phyloP scores from a whole-genome alignment of 2,113 vertebrate genomes.

The Amphiprion percula region DNA sequence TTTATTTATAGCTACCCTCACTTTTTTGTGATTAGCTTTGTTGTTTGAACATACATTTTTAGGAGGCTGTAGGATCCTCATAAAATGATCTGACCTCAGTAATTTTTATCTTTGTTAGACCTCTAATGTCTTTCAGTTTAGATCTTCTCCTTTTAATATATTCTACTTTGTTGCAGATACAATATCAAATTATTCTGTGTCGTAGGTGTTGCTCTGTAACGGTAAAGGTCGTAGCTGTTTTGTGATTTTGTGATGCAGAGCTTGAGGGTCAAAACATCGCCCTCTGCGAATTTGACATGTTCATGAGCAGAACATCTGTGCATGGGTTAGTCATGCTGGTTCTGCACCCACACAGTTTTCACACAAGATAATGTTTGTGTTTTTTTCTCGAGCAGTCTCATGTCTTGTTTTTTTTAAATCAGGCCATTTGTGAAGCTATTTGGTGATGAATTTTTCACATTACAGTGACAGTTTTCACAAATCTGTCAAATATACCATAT shows the following conservation, averaged over 20 bases:
- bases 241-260: conserved; percentile 48
- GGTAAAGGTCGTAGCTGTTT: conserved; percentile 40
- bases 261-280: conserved; percentile 63
- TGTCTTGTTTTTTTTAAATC: conserved; percentile 9
- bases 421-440: neutral
- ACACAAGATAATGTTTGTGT: conserved; percentile 57
- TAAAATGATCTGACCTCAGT: conserved; percentile 1
- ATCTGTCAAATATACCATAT: conserved; percentile 1
- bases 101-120: conserved; percentile 4
- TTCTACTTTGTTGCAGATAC: neutral
- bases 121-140: neutral
- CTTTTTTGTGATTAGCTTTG: conserved; percentile 8
- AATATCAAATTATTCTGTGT: conserved; percentile 33
- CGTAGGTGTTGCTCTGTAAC: conserved; percentile 34
- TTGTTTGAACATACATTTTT: conserved; percentile 11
- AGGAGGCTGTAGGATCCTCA: neutral
- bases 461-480: neutral
- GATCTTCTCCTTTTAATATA: neutral
- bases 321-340: conserved; percentile 75
- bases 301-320: conserved; percentile 71
- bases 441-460: neutral
- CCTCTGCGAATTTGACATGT: conserved; percentile 64
- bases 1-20: conserved; percentile 37
- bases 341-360: conserved; percentile 68
- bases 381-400: conserved; percentile 35